phyloP scores from a whole-genome alignment of 2,797 vertebrate species.

The Halcyon smyrnensis region DNA sequence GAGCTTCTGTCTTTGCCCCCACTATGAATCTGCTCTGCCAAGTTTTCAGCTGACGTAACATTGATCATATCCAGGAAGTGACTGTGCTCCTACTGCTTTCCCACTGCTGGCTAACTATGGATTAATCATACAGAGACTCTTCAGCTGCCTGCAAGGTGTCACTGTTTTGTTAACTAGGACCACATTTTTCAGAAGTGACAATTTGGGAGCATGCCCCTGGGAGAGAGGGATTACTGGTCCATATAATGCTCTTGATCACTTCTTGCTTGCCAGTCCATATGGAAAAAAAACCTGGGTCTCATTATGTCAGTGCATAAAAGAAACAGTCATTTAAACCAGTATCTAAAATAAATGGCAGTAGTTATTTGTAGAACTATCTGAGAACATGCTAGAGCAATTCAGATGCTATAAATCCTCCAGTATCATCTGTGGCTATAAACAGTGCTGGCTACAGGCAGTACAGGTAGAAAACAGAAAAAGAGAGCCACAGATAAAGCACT shows the following conservation, averaged over 20 bases:
- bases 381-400: background rate
- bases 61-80: background rate
- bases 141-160: background rate
- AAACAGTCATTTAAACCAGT: background rate
- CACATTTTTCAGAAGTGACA: background rate
- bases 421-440: background rate
- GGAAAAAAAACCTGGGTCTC: background rate
- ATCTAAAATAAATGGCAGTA: background rate
- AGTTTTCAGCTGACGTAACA: background rate
- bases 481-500: background rate
- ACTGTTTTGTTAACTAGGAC: background rate
- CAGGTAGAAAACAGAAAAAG: background rate
- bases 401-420: background rate
- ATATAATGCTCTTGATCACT: background rate
- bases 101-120: background rate
- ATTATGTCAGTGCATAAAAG: background rate
- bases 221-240: background rate
- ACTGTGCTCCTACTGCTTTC: background rate
- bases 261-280: background rate
- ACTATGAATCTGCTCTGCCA: background rate
- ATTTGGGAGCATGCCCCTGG: background rate
- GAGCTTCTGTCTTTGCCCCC: background rate
- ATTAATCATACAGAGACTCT: background rate
- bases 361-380: background rate
- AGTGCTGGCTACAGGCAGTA: background rate